Evolutionary conservation across 2,888 invertebrate genomes (phyloP).

Genomic region (Cecidostiba fungosa): DNA sequence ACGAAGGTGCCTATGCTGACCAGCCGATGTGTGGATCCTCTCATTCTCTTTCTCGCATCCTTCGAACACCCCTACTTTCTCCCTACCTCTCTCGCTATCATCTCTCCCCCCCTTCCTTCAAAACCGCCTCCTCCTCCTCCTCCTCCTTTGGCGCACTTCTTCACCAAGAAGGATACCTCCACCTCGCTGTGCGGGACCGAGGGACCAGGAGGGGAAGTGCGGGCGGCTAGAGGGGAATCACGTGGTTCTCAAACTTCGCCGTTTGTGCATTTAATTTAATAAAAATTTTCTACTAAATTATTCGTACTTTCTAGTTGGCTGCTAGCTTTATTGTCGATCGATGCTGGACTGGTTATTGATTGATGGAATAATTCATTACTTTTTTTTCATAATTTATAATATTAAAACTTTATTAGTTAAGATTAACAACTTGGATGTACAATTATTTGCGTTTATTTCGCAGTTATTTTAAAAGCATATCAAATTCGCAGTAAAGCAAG

Average conservation of each 20-base stretch:
- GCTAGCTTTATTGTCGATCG: neutral
- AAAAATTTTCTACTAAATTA: slow-evolving; percentile 17
- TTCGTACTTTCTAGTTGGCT: neutral
- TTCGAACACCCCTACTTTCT: slow-evolving; percentile 53
- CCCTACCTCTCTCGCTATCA: slow-evolving; percentile 46
- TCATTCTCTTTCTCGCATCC: slow-evolving; percentile 50
- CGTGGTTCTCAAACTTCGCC: slow-evolving; percentile 71
- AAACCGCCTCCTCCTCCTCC: slow-evolving; percentile 27
- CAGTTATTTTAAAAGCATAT: neutral
- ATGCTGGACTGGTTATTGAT: neutral
- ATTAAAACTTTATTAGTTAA: too few relatives aligned
- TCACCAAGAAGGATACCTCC: slow-evolving; percentile 63
- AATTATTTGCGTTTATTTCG: neutral
- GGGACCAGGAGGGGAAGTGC: slow-evolving; percentile 64
- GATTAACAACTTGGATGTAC: too few relatives aligned
- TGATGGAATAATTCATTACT: neutral
- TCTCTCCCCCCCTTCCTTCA: slow-evolving; percentile 43
- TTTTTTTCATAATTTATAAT: too few relatives aligned
- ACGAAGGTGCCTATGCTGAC: slow-evolving; percentile 69
- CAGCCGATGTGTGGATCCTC: slow-evolving; percentile 61
- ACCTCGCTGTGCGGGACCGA: slow-evolving; percentile 48
- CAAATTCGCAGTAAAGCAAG: neutral
- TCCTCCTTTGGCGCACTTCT: slow-evolving; percentile 54
- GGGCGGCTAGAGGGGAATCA: slow-evolving; percentile 66
- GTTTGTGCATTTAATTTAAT: slow-evolving; percentile 48